Evolutionary conservation across 30 jellyfish, hydroid and myxozoan species (phyloP).

Genomic region (Nemopilema nomurai): DNA sequence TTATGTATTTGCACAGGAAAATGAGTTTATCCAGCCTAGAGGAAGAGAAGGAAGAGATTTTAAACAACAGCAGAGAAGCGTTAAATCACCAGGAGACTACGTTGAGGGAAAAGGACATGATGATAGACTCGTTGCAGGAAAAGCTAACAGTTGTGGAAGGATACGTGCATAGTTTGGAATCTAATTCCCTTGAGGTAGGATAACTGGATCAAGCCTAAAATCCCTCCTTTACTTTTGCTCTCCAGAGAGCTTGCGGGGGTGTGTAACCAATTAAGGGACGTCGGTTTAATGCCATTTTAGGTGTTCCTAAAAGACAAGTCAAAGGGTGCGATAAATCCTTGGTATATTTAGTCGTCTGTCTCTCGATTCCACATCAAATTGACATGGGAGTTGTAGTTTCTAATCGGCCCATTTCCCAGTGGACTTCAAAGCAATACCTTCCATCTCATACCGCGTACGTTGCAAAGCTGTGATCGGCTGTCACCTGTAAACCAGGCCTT

Average conservation of each 20-base stretch:
- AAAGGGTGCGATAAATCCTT: no score
- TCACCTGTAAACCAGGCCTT: no score
- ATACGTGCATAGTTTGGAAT: conserved; percentile 71
- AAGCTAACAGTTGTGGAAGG: conserved; percentile 61
- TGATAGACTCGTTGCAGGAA: conserved; percentile 77
- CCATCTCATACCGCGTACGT: no score
- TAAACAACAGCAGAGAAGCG: conserved; percentile 26
- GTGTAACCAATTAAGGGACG: no score
- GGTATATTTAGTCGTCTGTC: no score
- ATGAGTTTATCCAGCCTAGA: conserved; percentile 41
- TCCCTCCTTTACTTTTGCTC: background rate
- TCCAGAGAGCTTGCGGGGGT: no score
- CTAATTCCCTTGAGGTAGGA: conserved; percentile 68
- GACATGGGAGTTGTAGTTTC: no score
- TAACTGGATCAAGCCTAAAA: background rate
- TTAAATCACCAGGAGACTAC: conserved; percentile 32
- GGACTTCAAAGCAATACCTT: no score
- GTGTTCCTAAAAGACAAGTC: no score
- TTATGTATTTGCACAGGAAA: conserved; percentile 28
- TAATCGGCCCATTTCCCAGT: no score
- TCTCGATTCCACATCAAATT: no score
- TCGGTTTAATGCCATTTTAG: background rate
- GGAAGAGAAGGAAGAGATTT: conserved; percentile 40
- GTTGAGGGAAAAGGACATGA: conserved; percentile 59
- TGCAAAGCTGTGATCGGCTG: no score